These are phyloP conservation scores for Phylloscopus trochiloides DNA, from an alignment of 2,113 vertebrate species.

Conservation along the genomic window DNA sequence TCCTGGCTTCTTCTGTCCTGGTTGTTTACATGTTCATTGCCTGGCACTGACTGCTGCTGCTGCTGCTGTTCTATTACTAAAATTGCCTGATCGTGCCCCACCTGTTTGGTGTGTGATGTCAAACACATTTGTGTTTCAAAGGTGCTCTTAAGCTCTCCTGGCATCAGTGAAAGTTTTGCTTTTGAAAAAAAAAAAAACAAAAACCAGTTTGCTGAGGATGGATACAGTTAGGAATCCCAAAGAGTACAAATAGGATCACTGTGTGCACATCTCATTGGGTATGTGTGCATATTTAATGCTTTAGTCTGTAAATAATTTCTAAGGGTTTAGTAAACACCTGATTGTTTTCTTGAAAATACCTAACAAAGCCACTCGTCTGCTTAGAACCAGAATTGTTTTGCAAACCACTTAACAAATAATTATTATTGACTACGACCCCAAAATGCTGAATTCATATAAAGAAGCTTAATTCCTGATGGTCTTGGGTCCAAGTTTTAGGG, in stretches of 20 bases:
- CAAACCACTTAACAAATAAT: background rate
- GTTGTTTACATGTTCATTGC: background rate
- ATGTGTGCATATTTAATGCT: background rate
- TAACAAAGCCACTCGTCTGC: background rate
- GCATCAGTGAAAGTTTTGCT: background rate
- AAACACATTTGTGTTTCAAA: background rate
- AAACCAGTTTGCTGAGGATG: background rate
- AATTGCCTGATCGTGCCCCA: background rate
- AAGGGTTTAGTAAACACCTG: background rate
- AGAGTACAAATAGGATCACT: background rate
- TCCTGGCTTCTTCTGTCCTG: background rate
- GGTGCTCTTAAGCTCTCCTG: background rate
- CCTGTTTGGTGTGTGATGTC: constrained; percentile 10
- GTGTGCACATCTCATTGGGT: background rate
- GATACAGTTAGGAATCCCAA: background rate
- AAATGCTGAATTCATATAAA: background rate
- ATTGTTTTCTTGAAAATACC: background rate
- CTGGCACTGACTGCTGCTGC: background rate
- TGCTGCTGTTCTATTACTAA: constrained; percentile 20
- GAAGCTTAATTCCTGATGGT: background rate
- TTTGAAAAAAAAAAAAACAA: background rate
- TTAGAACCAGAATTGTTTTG: background rate
- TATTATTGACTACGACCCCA: background rate
- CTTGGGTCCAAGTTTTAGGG: background rate
- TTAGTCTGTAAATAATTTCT: background rate